A percentile compares a stretch with the other conserved stretches of the same genome.
phyloP scores from a whole-genome alignment of 2,888 invertebrate species.

The Drosophila pseudotakahashii region DNA sequence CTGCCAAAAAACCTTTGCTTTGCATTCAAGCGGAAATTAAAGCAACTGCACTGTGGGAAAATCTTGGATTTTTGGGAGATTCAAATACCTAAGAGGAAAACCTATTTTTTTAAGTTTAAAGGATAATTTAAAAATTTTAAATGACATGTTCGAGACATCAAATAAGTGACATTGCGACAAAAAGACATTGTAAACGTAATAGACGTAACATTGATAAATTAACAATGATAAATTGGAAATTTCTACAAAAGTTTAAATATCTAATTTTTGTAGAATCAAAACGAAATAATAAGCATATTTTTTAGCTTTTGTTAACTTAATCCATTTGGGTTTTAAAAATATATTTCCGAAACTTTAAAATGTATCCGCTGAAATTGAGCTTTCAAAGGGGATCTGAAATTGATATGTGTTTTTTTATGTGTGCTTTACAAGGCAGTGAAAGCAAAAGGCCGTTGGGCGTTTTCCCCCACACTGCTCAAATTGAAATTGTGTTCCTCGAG shows the following conservation, averaged over 20 bases:
- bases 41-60: constrained; percentile 45
- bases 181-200: too few species aligned
- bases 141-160: neutral
- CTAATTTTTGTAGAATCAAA: too few species aligned
- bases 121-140: too few species aligned
- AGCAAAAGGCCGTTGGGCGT: constrained; percentile 25
- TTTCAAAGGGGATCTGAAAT: neutral
- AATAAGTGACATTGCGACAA: too few species aligned
- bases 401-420: constrained; percentile 6
- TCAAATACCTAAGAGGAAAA: neutral
- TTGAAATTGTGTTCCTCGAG: constrained; percentile 67
- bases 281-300: too few species aligned
- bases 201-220: too few species aligned
- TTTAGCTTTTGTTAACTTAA: too few species aligned
- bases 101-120: too few species aligned
- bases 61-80: neutral
- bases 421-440: constrained; percentile 12
- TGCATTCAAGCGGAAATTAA: constrained; percentile 80
- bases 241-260: too few species aligned
- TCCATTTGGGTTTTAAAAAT: too few species aligned
- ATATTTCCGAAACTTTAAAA: neutral
- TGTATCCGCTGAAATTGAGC: neutral
- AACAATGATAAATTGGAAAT: too few species aligned
- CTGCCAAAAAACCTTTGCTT: constrained; percentile 65
- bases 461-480: constrained; percentile 52